Conservation (phyloP, 2,888 invertebrate genomes). For the Hydraecia micacea region DNA sequence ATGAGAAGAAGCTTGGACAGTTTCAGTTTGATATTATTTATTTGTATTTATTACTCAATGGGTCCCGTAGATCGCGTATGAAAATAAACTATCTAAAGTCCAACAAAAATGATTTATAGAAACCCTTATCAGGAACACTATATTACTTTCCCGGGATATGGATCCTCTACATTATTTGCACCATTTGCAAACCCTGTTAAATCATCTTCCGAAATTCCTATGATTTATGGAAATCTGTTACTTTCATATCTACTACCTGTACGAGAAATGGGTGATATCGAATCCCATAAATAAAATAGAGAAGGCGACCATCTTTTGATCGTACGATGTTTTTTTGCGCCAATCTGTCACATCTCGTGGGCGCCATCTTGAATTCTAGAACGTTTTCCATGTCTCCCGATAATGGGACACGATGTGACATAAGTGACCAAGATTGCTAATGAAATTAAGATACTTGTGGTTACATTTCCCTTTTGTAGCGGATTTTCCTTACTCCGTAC, state of each 20-base stretch:
- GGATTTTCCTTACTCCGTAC: conserved; percentile 30
- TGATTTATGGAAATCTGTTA: conserved; percentile 42
- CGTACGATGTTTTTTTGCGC: conserved; percentile 31
- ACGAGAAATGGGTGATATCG: conserved; percentile 33
- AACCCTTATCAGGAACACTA: conserved; percentile 15
- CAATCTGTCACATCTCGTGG: conserved; percentile 22
- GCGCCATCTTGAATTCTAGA: conserved; percentile 38
- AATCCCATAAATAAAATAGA: conserved; percentile 25
- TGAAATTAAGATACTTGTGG: conserved; percentile 17
- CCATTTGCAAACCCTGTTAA: conserved; percentile 45
- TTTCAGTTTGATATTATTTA: no score
- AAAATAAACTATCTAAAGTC: background rate
- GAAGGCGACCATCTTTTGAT: conserved; percentile 18
- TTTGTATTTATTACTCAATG: no score
- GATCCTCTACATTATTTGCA: conserved; percentile 36
- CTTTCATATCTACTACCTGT: conserved; percentile 47
- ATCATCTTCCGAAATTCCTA: conserved; percentile 26
- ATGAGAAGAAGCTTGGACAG: no score
- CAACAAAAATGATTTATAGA: conserved; percentile 13
- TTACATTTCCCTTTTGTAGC: conserved; percentile 13
- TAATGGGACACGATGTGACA: conserved; percentile 20
- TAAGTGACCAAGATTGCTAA: conserved; percentile 40
- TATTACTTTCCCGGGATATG: conserved; percentile 27
- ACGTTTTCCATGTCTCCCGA: conserved; percentile 26
- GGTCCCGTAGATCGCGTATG: background rate